Percentiles rank a stretch among this genome's conserved stretches.
Evolutionary conservation across 2,797 vertebrate species (phyloP).

Genomic region (Denticeps clupeoides): DNA sequence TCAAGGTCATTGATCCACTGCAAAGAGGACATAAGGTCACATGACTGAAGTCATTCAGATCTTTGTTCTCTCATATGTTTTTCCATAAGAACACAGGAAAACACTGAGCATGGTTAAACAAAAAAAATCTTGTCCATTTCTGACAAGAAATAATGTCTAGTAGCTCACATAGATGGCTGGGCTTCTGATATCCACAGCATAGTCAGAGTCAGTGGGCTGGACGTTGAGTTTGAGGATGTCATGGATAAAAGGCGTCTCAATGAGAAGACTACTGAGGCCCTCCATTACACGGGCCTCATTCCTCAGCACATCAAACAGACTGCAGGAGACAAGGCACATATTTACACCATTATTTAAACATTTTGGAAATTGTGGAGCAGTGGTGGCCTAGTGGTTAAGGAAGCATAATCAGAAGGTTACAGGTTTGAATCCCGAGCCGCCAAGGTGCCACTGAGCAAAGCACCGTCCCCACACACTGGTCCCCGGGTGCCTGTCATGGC

Average conservation of each 20-base stretch:
- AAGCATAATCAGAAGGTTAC: no score
- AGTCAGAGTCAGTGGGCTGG: slow-evolving; percentile 85
- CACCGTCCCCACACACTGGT: no score
- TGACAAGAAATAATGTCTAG: not conserved
- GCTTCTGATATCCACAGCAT: slow-evolving; percentile 88
- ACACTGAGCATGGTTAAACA: no score
- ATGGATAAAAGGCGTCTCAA: slow-evolving; percentile 79
- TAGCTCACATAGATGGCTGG: slow-evolving; percentile 75
- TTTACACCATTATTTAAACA: not conserved
- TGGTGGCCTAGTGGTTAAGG: no score
- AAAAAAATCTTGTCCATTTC: no score
- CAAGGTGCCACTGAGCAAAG: no score
- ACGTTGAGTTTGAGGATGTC: slow-evolving; percentile 87
- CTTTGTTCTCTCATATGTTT: no score
- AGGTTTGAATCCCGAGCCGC: no score
- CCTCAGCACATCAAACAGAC: slow-evolving; percentile 81
- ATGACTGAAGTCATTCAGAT: not conserved
- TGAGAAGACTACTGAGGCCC: slow-evolving; percentile 81
- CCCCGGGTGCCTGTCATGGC: no score
- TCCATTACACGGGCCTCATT: slow-evolving; percentile 92
- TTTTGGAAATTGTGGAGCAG: no score
- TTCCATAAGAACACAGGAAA: no score
- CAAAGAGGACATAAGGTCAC: not conserved
- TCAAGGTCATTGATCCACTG: slow-evolving; percentile 98
- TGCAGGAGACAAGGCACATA: slow-evolving; percentile 37